A percentile compares a stretch with the other conserved stretches of the same genome.
Conservation (phyloP, 2,113 vertebrate genomes). For the Barnardius zonarius region DNA sequence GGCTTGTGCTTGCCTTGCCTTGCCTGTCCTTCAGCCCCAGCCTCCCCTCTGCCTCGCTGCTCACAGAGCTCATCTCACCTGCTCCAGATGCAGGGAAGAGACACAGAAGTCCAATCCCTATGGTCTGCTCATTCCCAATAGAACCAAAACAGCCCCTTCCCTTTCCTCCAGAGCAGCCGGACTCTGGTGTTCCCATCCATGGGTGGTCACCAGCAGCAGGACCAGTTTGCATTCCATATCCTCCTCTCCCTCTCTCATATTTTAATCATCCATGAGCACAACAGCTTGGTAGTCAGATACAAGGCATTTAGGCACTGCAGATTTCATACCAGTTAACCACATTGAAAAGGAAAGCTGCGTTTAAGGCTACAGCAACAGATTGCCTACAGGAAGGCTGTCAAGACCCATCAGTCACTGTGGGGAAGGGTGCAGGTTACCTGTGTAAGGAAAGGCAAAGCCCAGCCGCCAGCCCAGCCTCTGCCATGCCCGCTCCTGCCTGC, state of each 20-base stretch:
- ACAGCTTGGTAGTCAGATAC: no score
- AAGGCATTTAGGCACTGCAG: background rate
- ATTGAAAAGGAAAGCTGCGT: background rate
- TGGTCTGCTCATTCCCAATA: background rate
- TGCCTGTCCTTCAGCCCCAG: slow-evolving; percentile 41
- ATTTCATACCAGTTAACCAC: background rate
- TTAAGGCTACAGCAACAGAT: background rate
- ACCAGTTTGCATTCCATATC: background rate
- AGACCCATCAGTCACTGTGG: fast-evolving
- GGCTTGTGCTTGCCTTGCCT: background rate
- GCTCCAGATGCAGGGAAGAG: background rate
- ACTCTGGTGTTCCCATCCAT: fast-evolving
- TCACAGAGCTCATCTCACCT: background rate
- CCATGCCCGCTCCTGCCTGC: background rate
- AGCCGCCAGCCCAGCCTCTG: background rate
- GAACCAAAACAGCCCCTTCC: no score
- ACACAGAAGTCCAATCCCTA: background rate
- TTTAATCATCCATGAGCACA: fast-evolving
- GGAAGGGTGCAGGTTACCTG: background rate
- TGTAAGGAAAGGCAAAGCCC: background rate
- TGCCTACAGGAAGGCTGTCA: background rate
- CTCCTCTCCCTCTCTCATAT: background rate
- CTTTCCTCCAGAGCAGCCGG: background rate
- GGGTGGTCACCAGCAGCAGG: background rate
- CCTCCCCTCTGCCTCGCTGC: slow-evolving; percentile 31